phyloP scores from a whole-genome alignment of 2,797 vertebrate genomes.

The Sebastes goodei region DNA sequence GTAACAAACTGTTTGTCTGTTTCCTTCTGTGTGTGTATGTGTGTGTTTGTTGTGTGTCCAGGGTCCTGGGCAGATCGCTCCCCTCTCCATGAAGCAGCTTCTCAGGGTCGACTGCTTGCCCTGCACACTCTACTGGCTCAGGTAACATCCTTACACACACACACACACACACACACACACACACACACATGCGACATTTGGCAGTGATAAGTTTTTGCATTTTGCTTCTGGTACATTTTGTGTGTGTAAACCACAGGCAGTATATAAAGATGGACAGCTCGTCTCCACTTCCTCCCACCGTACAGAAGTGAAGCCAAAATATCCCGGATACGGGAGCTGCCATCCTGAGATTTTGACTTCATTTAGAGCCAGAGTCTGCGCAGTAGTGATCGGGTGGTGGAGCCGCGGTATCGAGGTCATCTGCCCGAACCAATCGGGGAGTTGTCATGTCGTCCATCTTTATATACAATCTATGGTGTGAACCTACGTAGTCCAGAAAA shows the following conservation, averaged over 20 bases:
- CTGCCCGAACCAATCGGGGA: too few species aligned
- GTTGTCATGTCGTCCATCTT: too few species aligned
- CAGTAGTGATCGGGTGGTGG: too few species aligned
- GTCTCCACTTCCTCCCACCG: too few species aligned
- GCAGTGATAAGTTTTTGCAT: not conserved
- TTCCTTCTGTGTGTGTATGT: not conserved
- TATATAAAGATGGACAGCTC: too few species aligned
- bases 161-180: not conserved
- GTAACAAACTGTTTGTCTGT: not conserved
- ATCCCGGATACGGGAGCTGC: too few species aligned
- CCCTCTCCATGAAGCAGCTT: conserved; percentile 95
- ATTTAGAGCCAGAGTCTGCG: too few species aligned
- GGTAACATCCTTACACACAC: conserved; percentile 60
- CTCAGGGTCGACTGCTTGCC: conserved; percentile 93
- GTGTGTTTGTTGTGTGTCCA: conserved; percentile 53
- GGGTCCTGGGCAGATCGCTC: conserved; percentile 97
- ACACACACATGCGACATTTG: not conserved
- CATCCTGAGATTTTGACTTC: too few species aligned
- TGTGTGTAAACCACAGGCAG: not conserved
- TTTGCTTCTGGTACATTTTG: not conserved
- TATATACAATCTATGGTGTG: too few species aligned
- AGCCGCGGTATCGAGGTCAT: too few species aligned
- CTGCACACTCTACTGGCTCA: conserved; percentile 92
- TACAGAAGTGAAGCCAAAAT: too few species aligned
- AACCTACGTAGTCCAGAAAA: not conserved